A percentile compares a stretch with the other conserved stretches of the same genome.
These are phyloP conservation scores for Gymnothorax reevesii DNA, from an alignment of 2,797 vertebrate genomes.

Conservation along the genomic window DNA sequence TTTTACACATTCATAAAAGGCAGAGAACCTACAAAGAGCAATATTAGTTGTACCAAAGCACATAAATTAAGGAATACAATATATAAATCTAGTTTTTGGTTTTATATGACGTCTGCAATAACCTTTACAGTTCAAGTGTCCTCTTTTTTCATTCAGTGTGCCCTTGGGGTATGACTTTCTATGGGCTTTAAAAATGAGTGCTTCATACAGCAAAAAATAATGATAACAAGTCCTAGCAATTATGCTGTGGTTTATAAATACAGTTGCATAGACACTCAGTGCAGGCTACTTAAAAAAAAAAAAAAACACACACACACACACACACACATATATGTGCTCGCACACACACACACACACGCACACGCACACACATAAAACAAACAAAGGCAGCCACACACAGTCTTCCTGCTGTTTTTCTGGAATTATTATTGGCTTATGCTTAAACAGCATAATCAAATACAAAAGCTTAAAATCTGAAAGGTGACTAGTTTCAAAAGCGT, in stretches of 20 bases:
- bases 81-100: not conserved
- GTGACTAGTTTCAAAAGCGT: not conserved
- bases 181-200: not conserved
- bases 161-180: not conserved
- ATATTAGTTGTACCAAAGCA: not conserved
- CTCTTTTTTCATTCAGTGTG: not conserved
- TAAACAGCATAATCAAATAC: not conserved
- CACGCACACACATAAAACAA: not conserved
- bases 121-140: not conserved
- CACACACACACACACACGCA: not conserved
- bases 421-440: not conserved
- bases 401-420: not conserved
- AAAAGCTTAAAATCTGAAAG: not conserved
- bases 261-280: not conserved
- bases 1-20: not conserved
- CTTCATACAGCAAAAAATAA: no score
- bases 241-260: not conserved
- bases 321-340: not conserved
- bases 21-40: not conserved
- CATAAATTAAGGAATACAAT: not conserved
- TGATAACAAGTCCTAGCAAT: no score
- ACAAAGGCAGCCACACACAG: not conserved
- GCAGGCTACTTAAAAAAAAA: no score
- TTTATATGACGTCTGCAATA: not conserved
- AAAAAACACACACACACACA: not conserved